Evolutionary conservation across 1,140 invertebrate genomes (phyloP).

Genomic region (Caenorhabditis briggsae): DNA sequence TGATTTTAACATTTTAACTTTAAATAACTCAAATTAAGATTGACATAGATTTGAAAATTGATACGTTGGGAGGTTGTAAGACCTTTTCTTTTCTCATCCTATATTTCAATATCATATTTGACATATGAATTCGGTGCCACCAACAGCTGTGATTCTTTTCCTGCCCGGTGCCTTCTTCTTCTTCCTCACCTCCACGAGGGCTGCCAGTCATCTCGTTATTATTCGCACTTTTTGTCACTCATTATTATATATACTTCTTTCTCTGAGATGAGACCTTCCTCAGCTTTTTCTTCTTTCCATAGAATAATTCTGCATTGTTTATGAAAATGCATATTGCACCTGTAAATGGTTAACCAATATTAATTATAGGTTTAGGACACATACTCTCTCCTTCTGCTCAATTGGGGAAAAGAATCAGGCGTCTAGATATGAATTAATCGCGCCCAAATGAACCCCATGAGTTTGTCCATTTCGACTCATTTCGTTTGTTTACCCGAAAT

Average conservation of each 20-base stretch:
- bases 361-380: constrained; percentile 22
- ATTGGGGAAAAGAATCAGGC: neutral
- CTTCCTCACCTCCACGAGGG: neutral
- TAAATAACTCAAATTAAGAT: neutral
- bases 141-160: constrained; percentile 27
- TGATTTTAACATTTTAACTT: no score
- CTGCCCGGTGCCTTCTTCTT: no score
- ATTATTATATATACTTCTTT: constrained; percentile 48
- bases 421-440: constrained; percentile 52
- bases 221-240: constrained; percentile 56
- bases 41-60: constrained; percentile 28
- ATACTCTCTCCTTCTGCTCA: constrained; percentile 10
- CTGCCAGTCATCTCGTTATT: constrained; percentile 49
- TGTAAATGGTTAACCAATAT: constrained; percentile 10
- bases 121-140: constrained; percentile 51
- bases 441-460: constrained; percentile 48
- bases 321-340: constrained; percentile 24
- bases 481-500: constrained; percentile 48
- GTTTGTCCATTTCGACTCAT: constrained; percentile 19
- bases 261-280: neutral
- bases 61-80: neutral
- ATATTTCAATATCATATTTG: constrained; percentile 54
- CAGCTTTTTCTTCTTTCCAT: neutral
- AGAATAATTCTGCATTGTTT: neutral
- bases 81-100: constrained; percentile 4